Conservation (phyloP, 2,888 invertebrate species). For the Parnassius smintheus region DNA sequence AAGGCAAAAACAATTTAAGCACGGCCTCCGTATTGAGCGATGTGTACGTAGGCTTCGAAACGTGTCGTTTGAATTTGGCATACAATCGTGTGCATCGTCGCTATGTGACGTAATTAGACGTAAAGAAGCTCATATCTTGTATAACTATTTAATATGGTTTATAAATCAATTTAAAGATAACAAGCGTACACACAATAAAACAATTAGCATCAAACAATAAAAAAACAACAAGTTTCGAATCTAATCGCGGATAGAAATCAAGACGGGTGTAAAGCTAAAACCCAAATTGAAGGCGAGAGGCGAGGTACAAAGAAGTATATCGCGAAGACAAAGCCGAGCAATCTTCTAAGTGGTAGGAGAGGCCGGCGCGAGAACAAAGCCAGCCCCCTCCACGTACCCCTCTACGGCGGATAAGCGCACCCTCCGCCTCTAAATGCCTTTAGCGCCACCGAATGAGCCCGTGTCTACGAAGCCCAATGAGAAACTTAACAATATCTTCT, state of each 20-base stretch:
- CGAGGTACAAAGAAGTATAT: slow-evolving; percentile 61
- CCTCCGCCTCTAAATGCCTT: slow-evolving; percentile 62
- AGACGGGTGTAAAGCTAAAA: slow-evolving; percentile 47
- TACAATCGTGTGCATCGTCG: slow-evolving; percentile 43
- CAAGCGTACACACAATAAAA: not conserved
- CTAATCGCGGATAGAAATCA: slow-evolving; percentile 25
- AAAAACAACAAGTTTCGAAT: slow-evolving; percentile 6
- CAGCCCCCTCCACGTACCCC: slow-evolving; percentile 40
- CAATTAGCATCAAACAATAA: slow-evolving; percentile 17
- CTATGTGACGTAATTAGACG: slow-evolving; percentile 35
- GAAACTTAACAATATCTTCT: slow-evolving; percentile 53
- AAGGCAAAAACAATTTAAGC: slow-evolving; percentile 64
- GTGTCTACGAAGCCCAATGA: slow-evolving; percentile 48
- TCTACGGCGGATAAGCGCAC: slow-evolving; percentile 60
- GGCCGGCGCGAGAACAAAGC: slow-evolving; percentile 61
- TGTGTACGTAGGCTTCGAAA: slow-evolving; percentile 48
- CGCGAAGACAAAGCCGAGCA: slow-evolving; percentile 69
- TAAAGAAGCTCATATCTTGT: slow-evolving; percentile 33
- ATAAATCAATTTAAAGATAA: slow-evolving; percentile 30
- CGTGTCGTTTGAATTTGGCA: slow-evolving; percentile 50
- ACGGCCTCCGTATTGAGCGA: slow-evolving; percentile 50
- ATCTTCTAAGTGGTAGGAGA: slow-evolving; percentile 76
- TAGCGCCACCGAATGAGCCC: slow-evolving; percentile 52
- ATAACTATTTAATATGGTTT: slow-evolving; percentile 29
- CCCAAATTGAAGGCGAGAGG: slow-evolving; percentile 56